phyloP scores from a whole-genome alignment of 1,140 invertebrate species.

The Arctopsyche grandis region DNA sequence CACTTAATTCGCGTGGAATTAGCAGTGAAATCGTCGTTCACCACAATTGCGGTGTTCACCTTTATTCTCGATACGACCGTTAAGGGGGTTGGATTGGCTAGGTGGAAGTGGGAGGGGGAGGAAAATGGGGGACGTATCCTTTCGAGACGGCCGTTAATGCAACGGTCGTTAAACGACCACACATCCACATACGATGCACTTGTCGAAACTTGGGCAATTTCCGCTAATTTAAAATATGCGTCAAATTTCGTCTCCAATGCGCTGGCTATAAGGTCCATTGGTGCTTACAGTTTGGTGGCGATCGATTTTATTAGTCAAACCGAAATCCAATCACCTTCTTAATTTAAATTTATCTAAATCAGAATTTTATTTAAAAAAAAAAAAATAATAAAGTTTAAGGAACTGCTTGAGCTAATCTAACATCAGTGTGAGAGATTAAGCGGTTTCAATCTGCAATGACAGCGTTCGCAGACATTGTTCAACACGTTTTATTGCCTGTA shows the following conservation, averaged over 20 bases:
- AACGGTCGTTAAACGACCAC: slow-evolving; percentile 47
- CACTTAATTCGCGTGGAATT: not conserved
- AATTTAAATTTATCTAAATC: too few relatives aligned
- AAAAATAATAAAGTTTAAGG: not conserved
- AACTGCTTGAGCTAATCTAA: slow-evolving; percentile 17
- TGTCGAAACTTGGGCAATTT: slow-evolving; percentile 43
- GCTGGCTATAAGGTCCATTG: too few relatives aligned
- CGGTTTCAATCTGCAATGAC: slow-evolving; percentile 23
- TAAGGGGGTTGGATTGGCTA: not conserved
- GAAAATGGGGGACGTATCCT: not conserved
- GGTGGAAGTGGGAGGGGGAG: not conserved
- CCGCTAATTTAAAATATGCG: too few relatives aligned
- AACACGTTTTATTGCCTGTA: slow-evolving; percentile 44
- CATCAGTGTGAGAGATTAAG: slow-evolving; percentile 38
- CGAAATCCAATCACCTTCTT: too few relatives aligned
- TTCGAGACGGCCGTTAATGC: slow-evolving; percentile 31
- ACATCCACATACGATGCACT: slow-evolving; percentile 12
- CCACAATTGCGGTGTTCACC: not conserved
- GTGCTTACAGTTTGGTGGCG: too few relatives aligned
- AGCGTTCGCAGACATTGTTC: slow-evolving; percentile 47
- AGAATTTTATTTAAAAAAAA: not conserved
- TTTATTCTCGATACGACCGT: slow-evolving; percentile 17
- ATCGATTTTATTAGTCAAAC: too few relatives aligned
- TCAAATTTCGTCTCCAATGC: too few relatives aligned
- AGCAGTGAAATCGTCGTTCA: not conserved